Base-by-base conservation (phyloP, 1,140 invertebrate genomes). In the Bombus huntii region DNA sequence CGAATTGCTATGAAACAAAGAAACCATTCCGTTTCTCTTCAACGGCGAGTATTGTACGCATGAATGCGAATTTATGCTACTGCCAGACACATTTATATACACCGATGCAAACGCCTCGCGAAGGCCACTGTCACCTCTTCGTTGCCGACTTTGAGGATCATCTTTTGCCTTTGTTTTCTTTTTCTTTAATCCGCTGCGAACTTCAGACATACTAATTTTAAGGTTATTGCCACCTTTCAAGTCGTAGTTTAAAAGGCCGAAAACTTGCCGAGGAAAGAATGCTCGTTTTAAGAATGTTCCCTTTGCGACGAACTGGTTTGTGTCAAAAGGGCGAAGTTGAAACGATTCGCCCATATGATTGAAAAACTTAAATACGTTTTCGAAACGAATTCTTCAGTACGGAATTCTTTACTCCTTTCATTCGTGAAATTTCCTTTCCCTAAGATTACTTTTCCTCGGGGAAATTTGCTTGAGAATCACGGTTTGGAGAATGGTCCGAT, bases 41-140 rank as follows among this genome's bases (percentile, higher is more conserved):
- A 44, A 80, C 79, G 70, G 75, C 73, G 59, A 65, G 53, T 62
- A 18, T 44, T n/a, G 77, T 73, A 78, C 59, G 57, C 78, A 78
- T 82, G 83, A 89, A 89, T 85, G 66, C 82, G 65, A 87, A 87
- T 81, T 79, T 76, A 74, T 87, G 59, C 66, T 66, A 34, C 65
- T 74, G 39, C 78, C 66, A 72, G 34, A 53, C 47, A 74, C 68
- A 74, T 86, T 81, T 75, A 57, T 86, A 47, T 78, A 57, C 42
- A 9, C 12, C 74, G 57, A 59, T 81, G 66, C 77, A 88, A 79
- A 86, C 57, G 18, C 42, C 70, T 57, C 76, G 34, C 42, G 79
- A 81, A 82, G 70, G 70, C 75, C 72, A 70, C 34, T n/a, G 66
- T 62, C 62, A 4, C 47, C 71, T 73, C 59, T 86, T 89, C 71